Conservation (phyloP, 2,888 invertebrate species). For the Drosophila greeni region DNA sequence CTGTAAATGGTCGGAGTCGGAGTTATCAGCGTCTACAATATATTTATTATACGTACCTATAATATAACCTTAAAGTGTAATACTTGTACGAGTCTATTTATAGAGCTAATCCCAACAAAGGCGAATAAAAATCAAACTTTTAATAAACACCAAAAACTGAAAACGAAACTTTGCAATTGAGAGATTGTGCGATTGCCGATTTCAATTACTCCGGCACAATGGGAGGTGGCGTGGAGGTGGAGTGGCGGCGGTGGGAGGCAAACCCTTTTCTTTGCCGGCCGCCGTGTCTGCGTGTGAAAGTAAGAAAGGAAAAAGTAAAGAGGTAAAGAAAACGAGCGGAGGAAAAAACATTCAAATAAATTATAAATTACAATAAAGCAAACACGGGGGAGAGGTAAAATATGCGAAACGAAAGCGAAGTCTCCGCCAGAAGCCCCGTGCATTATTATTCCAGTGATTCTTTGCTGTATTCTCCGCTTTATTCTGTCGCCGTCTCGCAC, state of each 20-base stretch:
- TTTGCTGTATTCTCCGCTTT: slow-evolving; percentile 39
- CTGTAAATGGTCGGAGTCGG: slow-evolving; percentile 34
- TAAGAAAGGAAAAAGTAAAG: slow-evolving; percentile 42
- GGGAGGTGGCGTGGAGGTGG: no score
- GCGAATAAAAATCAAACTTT: slow-evolving; percentile 65
- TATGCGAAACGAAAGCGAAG: slow-evolving; percentile 68
- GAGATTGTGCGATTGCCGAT: slow-evolving; percentile 27
- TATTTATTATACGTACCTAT: slow-evolving; percentile 55
- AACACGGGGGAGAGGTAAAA: slow-evolving; percentile 47
- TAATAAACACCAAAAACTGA: slow-evolving; percentile 56
- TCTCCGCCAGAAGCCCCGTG: slow-evolving; percentile 50
- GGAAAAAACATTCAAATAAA: slow-evolving; percentile 51
- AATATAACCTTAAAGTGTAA: slow-evolving; percentile 46
- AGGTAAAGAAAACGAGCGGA: slow-evolving; percentile 8
- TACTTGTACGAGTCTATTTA: slow-evolving; percentile 55
- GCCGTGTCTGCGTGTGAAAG: slow-evolving; percentile 57
- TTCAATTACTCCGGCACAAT: slow-evolving; percentile 52
- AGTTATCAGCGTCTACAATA: slow-evolving; percentile 46
- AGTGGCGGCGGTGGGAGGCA: slow-evolving; percentile 28
- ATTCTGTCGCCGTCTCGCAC: slow-evolving; percentile 29
- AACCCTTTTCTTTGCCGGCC: slow-evolving; percentile 40
- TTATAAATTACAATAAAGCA: slow-evolving; percentile 51
- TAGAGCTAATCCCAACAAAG: slow-evolving; percentile 60
- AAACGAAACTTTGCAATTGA: slow-evolving; percentile 8
- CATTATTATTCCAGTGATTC: slow-evolving; percentile 54